Percentiles rank a stretch among this genome's conserved stretches.
Evolutionary conservation across 2,888 invertebrate species (phyloP).

Genomic region (Tiphia femorata): DNA sequence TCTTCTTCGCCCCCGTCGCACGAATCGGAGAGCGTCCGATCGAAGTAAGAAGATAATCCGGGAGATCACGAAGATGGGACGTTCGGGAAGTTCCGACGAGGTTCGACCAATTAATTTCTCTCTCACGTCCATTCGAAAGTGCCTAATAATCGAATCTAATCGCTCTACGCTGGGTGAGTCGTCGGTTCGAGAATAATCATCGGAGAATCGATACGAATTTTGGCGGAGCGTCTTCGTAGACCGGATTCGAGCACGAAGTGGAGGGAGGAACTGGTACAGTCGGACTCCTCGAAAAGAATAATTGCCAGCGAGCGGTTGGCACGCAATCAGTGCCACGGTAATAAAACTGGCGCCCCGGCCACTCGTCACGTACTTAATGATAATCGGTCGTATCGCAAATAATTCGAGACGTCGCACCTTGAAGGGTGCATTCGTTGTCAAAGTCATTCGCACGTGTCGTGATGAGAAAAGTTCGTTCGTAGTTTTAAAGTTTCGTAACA

Average conservation of each 20-base stretch:
- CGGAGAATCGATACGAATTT: not conserved
- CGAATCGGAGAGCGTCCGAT: too few species aligned
- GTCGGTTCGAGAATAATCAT: not conserved
- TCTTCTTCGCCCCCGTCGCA: conserved; percentile 12
- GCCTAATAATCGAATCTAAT: too few species aligned
- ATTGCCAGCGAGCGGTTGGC: conserved; percentile 23
- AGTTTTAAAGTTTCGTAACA: too few species aligned
- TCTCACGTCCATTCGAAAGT: too few species aligned
- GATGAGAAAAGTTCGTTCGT: too few species aligned
- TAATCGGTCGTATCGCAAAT: conserved; percentile 21
- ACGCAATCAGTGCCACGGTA: conserved; percentile 31
- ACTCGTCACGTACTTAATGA: conserved; percentile 25
- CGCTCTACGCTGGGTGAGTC: not conserved
- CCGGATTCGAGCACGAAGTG: not conserved
- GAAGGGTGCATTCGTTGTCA: too few species aligned
- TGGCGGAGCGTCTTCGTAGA: not conserved
- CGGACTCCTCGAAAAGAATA: conserved; percentile 16
- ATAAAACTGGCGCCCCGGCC: conserved; percentile 29
- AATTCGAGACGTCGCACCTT: conserved; percentile 8
- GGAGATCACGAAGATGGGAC: too few species aligned
- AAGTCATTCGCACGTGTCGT: too few species aligned
- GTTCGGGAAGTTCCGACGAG: too few species aligned
- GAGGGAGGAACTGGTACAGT: not conserved
- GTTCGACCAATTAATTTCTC: too few species aligned
- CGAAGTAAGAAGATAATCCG: too few species aligned